Base-by-base conservation (phyloP, 2,113 vertebrate species). In the Lampris megalopsis region DNA sequence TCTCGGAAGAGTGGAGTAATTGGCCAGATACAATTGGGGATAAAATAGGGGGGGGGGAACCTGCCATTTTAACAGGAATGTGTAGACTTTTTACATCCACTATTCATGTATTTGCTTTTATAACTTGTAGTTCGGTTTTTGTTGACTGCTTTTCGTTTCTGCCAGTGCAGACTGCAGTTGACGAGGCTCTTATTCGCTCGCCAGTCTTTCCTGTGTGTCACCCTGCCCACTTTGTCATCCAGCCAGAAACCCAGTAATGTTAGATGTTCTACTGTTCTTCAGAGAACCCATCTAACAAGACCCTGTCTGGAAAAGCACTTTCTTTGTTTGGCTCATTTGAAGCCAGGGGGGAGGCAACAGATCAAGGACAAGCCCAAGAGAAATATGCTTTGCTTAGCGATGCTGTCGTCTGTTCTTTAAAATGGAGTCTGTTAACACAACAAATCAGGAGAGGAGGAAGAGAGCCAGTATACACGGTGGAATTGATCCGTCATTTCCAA, bases 371-470 rank as follows among this genome's bases (percentile, higher is more conserved):
- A 52, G 24, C 53, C 42, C 11, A 10, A 52, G 77, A 63, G 61
- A 52, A 57, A 49, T 36, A 13, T 37, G 6, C 9, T 53, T 64
- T 66, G 53, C 40, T 78, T 63, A 40, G 62, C 42, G 2, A 63
- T 8, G 3, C 37, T 48, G 5, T 11, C 9, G 3, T 49, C 37
- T 36, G 3, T 37, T 36, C 47, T 38, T 35, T 49, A n/a, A 49
- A 48, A 43, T 35, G 24, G 13, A 48, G 24, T 35, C 1, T 40
- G 10, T 49, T 49, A 63, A 66, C 35, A 48, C n/a, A 54, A 53
- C 60, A 73, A 79, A 62, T 62, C 59, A 73, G 10, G 38, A 54
- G 40, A n/a, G 60, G 47, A n/a, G 40, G 45, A 10, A 6, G 42
- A 8, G 10, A 42, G 42, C 9, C n/a, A n/a, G 10, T 45, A 45